Percentiles rank a stretch among this genome's conserved stretches.
These are phyloP conservation scores for Sylvilagus floridanus DNA, from an alignment of 2,797 vertebrate species.

Conservation along the genomic window DNA sequence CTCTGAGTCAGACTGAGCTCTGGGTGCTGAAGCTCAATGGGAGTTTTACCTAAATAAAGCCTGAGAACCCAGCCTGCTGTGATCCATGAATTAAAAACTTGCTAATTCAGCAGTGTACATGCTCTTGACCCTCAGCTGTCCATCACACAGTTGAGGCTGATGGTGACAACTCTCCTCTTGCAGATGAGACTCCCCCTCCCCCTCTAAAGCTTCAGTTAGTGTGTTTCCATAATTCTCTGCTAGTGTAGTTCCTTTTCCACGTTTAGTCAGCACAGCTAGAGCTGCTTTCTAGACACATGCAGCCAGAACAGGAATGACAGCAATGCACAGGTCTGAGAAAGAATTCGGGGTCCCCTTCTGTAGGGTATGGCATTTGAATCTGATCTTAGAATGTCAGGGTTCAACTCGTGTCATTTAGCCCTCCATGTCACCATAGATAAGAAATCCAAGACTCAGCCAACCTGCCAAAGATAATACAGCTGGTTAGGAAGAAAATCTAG, in stretches of 20 bases:
- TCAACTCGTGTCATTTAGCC: neutral
- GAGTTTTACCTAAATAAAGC: slow-evolving; percentile 83
- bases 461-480: neutral
- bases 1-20: slow-evolving; percentile 77
- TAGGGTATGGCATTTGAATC: slow-evolving; percentile 1
- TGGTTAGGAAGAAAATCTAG: neutral
- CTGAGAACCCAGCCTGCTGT: slow-evolving; percentile 34
- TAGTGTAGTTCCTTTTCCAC: neutral
- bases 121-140: neutral
- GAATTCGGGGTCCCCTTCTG: neutral
- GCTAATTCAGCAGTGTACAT: slow-evolving; percentile 58
- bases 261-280: neutral
- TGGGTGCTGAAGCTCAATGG: slow-evolving; percentile 58
- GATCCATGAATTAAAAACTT: slow-evolving; percentile 57
- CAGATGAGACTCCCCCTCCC: neutral
- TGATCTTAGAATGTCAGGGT: slow-evolving; percentile 13
- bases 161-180: neutral
- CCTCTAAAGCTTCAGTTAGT: neutral
- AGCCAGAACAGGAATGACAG: neutral
- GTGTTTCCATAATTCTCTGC: neutral
- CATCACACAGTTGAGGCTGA: neutral
- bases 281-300: neutral
- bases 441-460: neutral
- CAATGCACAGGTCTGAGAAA: slow-evolving; percentile 27
- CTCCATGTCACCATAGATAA: neutral